Conservation (phyloP, 2,888 invertebrate species). For the Drosophila koepferae region DNA sequence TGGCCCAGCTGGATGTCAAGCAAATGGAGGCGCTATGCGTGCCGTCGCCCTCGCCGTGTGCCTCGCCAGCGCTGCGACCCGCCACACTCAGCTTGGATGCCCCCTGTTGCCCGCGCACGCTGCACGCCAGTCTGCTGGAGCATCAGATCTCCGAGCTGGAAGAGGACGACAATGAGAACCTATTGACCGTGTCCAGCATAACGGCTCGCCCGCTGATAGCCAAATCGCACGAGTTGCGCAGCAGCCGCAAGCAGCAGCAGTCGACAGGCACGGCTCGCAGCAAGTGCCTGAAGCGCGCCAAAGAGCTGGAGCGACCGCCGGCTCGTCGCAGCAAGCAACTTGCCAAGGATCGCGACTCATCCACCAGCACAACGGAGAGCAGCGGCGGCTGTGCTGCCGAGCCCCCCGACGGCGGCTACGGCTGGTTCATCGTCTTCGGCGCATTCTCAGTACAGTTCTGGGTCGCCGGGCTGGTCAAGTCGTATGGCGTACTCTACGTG, state of each 20-base stretch:
- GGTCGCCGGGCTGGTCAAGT: slow-evolving; percentile 92
- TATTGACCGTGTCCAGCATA: slow-evolving; percentile 90
- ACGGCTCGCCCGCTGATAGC: slow-evolving; percentile 90
- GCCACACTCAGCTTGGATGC: slow-evolving; percentile 86
- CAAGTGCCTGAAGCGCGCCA: slow-evolving; percentile 55
- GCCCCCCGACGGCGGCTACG: slow-evolving; percentile 91
- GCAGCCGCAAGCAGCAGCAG: slow-evolving; percentile 71
- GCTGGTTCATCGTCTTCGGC: slow-evolving; percentile 91
- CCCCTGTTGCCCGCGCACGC: slow-evolving; percentile 83
- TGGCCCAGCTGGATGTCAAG: slow-evolving; percentile 85
- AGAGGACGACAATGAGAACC: slow-evolving; percentile 90
- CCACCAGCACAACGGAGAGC: slow-evolving; percentile 80
- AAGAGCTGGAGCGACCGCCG: slow-evolving; percentile 55
- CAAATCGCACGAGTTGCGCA: slow-evolving; percentile 88
- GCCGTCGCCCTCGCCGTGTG: slow-evolving; percentile 54
- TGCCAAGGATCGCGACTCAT: slow-evolving; percentile 69
- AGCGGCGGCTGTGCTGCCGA: slow-evolving; percentile 82
- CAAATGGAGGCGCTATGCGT: slow-evolving; percentile 76
- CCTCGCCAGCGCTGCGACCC: slow-evolving; percentile 85
- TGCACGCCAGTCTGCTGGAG: slow-evolving; percentile 84
- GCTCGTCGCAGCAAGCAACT: slow-evolving; percentile 54
- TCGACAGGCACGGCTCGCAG: slow-evolving; percentile 57
- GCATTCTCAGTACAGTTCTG: slow-evolving; percentile 93
- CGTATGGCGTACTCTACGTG: slow-evolving; percentile 92
- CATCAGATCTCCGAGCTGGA: slow-evolving; percentile 86